phyloP scores from a whole-genome alignment of 1,140 invertebrate genomes.

The Atta texana region DNA sequence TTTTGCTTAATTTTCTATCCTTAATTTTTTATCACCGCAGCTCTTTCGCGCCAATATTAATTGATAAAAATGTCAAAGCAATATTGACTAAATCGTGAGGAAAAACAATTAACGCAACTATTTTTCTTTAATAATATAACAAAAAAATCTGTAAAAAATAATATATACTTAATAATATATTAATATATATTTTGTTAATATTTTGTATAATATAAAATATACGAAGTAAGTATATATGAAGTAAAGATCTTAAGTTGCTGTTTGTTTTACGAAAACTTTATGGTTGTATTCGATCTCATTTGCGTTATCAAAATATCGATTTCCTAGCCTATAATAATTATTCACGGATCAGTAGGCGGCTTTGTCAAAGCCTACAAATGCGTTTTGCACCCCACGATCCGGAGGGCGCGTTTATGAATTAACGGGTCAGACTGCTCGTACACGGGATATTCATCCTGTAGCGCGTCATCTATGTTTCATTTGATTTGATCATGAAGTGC shows the following conservation, averaged over 20 bases:
- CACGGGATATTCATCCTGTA: slow-evolving; percentile 69
- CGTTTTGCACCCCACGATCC: slow-evolving; percentile 68
- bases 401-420: slow-evolving; percentile 81
- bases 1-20: slow-evolving; percentile 31
- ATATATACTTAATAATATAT: no score
- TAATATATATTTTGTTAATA: no score
- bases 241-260: background rate
- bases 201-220: no score
- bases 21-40: slow-evolving; percentile 31
- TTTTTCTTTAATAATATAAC: background rate
- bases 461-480: slow-evolving; percentile 84
- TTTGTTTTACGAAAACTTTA: slow-evolving; percentile 3
- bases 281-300: slow-evolving; percentile 32
- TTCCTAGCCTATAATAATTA: slow-evolving; percentile 53
- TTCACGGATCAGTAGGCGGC: slow-evolving; percentile 61
- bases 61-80: slow-evolving; percentile 40
- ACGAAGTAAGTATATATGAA: no score
- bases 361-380: slow-evolving; percentile 72
- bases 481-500: slow-evolving; percentile 79
- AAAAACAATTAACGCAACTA: background rate
- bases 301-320: slow-evolving; percentile 50
- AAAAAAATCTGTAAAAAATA: background rate
- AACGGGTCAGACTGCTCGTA: slow-evolving; percentile 71
- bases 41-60: slow-evolving; percentile 13
- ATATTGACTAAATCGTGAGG: background rate